These are phyloP conservation scores for Chionis minor DNA, from an alignment of 2,113 vertebrate genomes.

Conservation along the genomic window DNA sequence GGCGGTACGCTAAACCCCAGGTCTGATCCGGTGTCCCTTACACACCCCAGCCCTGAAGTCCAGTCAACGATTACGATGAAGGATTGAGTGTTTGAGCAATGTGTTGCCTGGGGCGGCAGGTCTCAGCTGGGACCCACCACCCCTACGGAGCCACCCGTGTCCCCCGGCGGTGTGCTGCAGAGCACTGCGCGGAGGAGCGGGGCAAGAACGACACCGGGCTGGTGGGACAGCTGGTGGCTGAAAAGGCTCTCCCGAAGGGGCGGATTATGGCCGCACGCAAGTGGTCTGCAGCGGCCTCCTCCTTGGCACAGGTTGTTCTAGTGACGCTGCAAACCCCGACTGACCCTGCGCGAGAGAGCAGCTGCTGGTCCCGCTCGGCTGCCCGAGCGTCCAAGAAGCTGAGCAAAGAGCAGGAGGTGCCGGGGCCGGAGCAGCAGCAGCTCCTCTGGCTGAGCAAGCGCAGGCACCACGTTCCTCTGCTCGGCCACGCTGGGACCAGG, in stretches of 20 bases:
- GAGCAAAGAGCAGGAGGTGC: background rate
- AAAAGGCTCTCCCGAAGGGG: background rate
- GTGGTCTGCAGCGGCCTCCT: background rate
- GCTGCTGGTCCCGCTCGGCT: background rate
- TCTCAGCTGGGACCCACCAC: background rate
- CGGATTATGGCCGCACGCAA: background rate
- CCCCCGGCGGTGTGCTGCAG: background rate
- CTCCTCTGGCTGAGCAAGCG: background rate
- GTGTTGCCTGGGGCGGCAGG: background rate
- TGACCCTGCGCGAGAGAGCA: accelerated
- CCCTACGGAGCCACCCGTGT: background rate
- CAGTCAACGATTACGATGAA: background rate
- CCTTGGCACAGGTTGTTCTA: background rate
- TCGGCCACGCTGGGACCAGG: accelerated
- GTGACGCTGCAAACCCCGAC: background rate
- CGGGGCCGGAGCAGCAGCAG: background rate
- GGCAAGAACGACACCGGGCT: accelerated
- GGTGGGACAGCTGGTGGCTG: background rate
- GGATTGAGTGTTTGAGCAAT: background rate
- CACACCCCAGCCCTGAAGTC: background rate
- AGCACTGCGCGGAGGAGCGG: accelerated
- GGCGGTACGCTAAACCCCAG: background rate
- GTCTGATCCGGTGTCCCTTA: background rate
- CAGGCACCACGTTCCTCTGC: background rate
- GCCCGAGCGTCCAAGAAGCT: accelerated